A percentile compares a stretch with the other conserved stretches of the same genome.
These are phyloP conservation scores for Podocnemis expansa DNA, from an alignment of 2,113 vertebrate species.

Conservation along the genomic window DNA sequence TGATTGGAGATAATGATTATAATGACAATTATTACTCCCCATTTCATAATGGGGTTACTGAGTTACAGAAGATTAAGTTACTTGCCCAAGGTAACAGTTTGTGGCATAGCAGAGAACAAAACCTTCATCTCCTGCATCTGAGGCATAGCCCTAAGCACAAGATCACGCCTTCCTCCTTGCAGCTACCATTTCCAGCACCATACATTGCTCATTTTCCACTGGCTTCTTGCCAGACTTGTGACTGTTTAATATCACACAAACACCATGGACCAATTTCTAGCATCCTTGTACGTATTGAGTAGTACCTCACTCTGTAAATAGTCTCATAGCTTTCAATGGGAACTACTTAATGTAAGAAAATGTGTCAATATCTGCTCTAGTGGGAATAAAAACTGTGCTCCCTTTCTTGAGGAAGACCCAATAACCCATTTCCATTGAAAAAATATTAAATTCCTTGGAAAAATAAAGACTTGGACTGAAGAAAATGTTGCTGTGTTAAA, in stretches of 20 bases:
- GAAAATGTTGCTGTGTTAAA: background rate
- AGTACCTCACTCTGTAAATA: background rate
- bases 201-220: background rate
- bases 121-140: background rate
- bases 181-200: background rate
- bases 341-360: background rate
- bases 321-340: background rate
- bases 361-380: background rate
- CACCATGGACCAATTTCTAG: background rate
- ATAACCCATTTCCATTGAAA: background rate
- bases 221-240: background rate
- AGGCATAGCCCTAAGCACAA: background rate
- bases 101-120: background rate
- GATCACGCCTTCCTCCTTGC: background rate
- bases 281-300: background rate
- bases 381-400: background rate
- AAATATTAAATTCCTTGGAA: background rate
- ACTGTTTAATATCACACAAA: background rate
- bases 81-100: background rate
- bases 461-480: background rate
- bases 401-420: background rate
- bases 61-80: background rate
- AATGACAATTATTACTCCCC: background rate
- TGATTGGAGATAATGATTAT: background rate
- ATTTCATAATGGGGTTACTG: background rate